Conservation (phyloP, 2,888 invertebrate species). For the Apomyelois bistriatella region DNA sequence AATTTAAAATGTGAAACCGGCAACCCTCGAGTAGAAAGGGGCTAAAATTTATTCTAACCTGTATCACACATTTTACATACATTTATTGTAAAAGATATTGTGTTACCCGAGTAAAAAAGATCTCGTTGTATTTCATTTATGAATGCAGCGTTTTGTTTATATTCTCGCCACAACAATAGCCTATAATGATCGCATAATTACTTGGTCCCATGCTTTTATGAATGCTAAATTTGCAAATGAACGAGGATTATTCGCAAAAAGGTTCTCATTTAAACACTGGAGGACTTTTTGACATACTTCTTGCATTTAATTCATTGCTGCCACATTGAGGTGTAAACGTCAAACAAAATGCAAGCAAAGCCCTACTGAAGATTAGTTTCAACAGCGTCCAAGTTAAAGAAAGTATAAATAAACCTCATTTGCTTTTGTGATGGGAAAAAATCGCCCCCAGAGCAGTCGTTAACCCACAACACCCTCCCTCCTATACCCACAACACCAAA, state of each 20-base stretch:
- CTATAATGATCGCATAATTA: slow-evolving; percentile 39
- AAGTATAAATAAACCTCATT: slow-evolving; percentile 17
- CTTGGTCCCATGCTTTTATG: slow-evolving; percentile 28
- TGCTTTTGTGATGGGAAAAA: not conserved
- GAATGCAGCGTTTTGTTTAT: slow-evolving; percentile 24
- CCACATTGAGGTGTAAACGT: slow-evolving; percentile 36
- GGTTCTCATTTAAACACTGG: slow-evolving; percentile 42
- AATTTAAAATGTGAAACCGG: too few species aligned
- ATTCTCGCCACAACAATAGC: slow-evolving; percentile 44
- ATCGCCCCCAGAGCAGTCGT: slow-evolving; percentile 39
- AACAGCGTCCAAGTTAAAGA: slow-evolving; percentile 25
- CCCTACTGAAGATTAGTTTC: slow-evolving; percentile 22
- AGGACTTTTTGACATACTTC: slow-evolving; percentile 28
- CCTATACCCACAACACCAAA: slow-evolving; percentile 25
- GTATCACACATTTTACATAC: too few species aligned
- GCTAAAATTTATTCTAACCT: too few species aligned
- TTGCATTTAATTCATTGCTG: slow-evolving; percentile 37
- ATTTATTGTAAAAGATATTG: not conserved
- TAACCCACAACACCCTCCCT: slow-evolving; percentile 41
- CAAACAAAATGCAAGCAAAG: slow-evolving; percentile 28
- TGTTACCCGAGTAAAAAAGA: not conserved
- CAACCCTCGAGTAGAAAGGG: too few species aligned
- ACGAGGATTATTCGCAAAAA: slow-evolving; percentile 44
- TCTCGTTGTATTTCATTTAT: slow-evolving; percentile 20
- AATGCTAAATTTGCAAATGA: slow-evolving; percentile 34